Base-by-base conservation (phyloP, 2,113 vertebrate species). In the Monopterus albus region DNA sequence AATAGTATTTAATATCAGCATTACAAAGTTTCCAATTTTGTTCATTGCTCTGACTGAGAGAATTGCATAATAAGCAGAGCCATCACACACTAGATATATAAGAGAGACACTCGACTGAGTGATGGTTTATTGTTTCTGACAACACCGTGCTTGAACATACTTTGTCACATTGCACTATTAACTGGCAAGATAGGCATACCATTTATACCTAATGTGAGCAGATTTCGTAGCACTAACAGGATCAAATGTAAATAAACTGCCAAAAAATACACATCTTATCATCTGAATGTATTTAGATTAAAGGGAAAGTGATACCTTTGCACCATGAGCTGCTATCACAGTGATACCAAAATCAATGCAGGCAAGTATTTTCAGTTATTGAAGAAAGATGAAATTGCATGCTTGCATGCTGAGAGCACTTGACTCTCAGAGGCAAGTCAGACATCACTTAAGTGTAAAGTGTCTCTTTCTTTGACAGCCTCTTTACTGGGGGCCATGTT, bases 381-480 rank as follows among this genome's bases (percentile, higher is more conserved):
- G 61, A 33, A 70, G 58, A 49, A 46, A 52, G 26, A 74, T 76
- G 60, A 64, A 84, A 65, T 58, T 23, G 50, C 35, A 59, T 25
- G 43, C 29, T 61, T 10, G 59, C 58, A 80, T 69, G 70, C 42
- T 64, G 52, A 64, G 61, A 66, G 40, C 63, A 58, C 61, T 76
- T 46, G 57, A 81, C 50, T 59, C 66, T 71, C 40, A 38, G 62
- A 80, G 65, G 51, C 42, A 78, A 29, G 67, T 68, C 72, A 64
- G 55, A 68, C 57, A 66, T 83, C 71, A 72, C 64, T 70, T 78
- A 38, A 71, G 75, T 77, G 43, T 72, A 67, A 75, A 71, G 57
- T 67, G 73, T 77, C 61, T 79, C 63, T 60, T 72, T 79, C 59
- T 75, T 31, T 65, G 79, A 76, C 58, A 75, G 72, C 26, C 61